Evolutionary conservation across 2,888 invertebrate genomes (phyloP).

Genomic region (Sinohyriopsis cumingii): DNA sequence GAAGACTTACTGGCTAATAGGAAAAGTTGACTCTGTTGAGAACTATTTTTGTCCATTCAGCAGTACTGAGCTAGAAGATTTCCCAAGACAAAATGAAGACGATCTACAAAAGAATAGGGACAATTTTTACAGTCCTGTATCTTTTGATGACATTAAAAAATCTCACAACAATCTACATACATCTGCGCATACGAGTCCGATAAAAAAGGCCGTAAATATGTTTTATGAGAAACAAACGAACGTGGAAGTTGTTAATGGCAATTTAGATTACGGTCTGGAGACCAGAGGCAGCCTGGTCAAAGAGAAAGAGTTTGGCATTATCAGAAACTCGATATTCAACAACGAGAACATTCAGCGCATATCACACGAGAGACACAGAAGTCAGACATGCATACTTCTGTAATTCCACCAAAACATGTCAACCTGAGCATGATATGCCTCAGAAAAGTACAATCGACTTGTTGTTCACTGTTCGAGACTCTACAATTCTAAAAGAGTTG

Average conservation of each 20-base stretch:
- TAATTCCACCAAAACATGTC: background rate
- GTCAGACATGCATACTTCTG: conserved; percentile 3
- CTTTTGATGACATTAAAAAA: conserved; percentile 49
- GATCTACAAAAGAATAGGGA: conserved; percentile 11
- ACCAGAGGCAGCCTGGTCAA: background rate
- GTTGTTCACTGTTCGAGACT: too few species aligned
- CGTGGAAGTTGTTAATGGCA: background rate
- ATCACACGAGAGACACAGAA: conserved; percentile 1
- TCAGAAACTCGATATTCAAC: background rate
- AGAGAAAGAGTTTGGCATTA: conserved; percentile 6
- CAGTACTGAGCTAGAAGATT: conserved; percentile 44
- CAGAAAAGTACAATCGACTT: too few species aligned
- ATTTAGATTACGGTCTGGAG: background rate
- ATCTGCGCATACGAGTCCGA: background rate
- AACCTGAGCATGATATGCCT: too few species aligned
- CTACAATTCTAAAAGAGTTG: too few species aligned
- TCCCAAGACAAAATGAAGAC: conserved; percentile 20
- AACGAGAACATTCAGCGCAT: background rate
- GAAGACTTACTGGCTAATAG: conserved; percentile 59
- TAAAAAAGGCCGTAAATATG: background rate
- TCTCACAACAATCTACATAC: background rate
- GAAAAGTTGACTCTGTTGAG: conserved; percentile 23
- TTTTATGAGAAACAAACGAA: background rate
- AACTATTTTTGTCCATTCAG: conserved; percentile 44
- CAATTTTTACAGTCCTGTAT: conserved; percentile 36